Evolutionary conservation across 2,888 invertebrate species (phyloP), one percentile per base, ranked within the genome.

Genomic region (Aleiodes leptofemur): DNA sequence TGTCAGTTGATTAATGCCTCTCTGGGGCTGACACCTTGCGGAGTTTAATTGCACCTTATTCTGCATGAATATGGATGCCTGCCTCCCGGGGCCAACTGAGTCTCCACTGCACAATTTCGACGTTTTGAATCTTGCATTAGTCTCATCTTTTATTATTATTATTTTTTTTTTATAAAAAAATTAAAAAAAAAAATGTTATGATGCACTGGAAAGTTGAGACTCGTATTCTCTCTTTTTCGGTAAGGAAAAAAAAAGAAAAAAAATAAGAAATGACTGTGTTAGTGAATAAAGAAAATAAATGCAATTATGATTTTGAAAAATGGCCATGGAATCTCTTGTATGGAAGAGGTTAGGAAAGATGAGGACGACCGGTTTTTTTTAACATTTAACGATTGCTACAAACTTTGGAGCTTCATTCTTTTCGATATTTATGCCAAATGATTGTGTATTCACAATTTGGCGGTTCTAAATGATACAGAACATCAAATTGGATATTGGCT

Each of bases 41-140:
- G 82, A 86, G 84, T 89, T 89, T 89, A 88, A 89, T 89, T 89
- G 89, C 87, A 88, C 88, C 89, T 88, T 87, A 88, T 88, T 88
- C 87, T 78, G 82, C 87, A 88, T 89, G 89, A 89, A 89, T 89
- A 89, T 89, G 89, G 87, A 89, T 89, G 88, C 83, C 77, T 87
- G 86, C 86, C 86, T 86, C 82, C 83, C 85, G 87, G 87, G 70
- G 83, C 84, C 81, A 76, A 76, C 79, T 78, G 79, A 77, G 69
- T 57, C 71, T 59, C 59, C 34, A 51, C 43, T 31, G 61, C 48
- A 59, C 59, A 57, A 57, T 69, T 50, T 34, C 57, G 69, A 51
- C 55, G 43, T 43, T 69, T 64, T 68, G 66, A 38, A 61, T 61
- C 34, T 14, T 61, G 31, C 16, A 50, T 73, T 69, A 55, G 48